phyloP scores from a whole-genome alignment of 2,113 vertebrate species.

The Protobothrops flavoviridis region DNA sequence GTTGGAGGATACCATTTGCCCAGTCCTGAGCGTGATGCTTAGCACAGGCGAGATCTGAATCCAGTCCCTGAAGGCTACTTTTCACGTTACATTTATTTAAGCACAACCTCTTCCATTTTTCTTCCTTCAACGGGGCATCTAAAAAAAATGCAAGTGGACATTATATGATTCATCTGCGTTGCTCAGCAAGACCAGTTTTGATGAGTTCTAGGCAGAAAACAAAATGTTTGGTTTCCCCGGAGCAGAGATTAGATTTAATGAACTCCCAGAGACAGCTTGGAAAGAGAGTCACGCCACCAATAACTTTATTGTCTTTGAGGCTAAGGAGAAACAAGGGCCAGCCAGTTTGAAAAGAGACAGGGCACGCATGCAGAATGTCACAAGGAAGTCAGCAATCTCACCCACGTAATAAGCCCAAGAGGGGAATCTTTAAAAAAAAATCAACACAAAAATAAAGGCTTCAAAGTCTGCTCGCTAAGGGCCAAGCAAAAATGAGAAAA shows the following conservation, averaged over 20 bases:
- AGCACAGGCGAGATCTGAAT: background rate
- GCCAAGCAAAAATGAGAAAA: conserved; percentile 49
- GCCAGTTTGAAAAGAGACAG: background rate
- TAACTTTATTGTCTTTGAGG: conserved; percentile 30
- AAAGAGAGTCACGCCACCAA: background rate
- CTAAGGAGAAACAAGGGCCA: conserved; percentile 30
- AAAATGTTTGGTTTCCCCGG: background rate
- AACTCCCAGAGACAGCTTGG: background rate
- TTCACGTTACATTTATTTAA: background rate
- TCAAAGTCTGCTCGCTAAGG: conserved; percentile 50
- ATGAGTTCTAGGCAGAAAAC: background rate
- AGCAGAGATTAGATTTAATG: background rate
- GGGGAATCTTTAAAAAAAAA: conserved; percentile 49
- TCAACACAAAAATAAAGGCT: conserved; percentile 44
- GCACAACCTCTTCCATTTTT: background rate
- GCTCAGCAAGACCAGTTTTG: conserved; percentile 1
- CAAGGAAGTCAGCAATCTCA: conserved; percentile 33
- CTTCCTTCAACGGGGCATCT: background rate
- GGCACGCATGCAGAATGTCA: conserved; percentile 2
- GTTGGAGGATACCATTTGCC: background rate
- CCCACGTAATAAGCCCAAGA: conserved; percentile 43
- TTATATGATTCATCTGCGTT: background rate
- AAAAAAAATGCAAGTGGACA: background rate
- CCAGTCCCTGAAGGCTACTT: background rate
- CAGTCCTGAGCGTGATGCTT: too few relatives aligned